These are phyloP conservation scores for Chironomus tepperi DNA, from an alignment of 1,140 invertebrate genomes.

Conservation along the genomic window DNA sequence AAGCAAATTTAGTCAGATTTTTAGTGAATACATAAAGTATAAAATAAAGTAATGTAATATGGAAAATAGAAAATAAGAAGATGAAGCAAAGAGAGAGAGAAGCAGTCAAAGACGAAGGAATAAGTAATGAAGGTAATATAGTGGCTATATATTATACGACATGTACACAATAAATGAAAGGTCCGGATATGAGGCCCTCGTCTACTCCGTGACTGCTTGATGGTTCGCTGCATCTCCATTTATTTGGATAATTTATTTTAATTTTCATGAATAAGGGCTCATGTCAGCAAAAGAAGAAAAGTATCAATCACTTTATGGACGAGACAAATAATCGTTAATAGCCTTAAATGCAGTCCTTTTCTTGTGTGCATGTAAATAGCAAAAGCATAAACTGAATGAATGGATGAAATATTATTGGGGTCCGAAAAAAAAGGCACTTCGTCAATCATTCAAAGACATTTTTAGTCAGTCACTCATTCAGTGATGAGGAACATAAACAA, in stretches of 20 bases:
- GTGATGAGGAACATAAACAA: slow-evolving; percentile 12
- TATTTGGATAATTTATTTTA: slow-evolving; percentile 7
- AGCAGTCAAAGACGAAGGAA: too few relatives aligned
- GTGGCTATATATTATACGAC: not conserved
- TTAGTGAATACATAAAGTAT: too few relatives aligned
- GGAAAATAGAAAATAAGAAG: too few relatives aligned
- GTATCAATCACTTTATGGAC: slow-evolving; percentile 8
- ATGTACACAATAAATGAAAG: not conserved
- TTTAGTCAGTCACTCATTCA: not conserved
- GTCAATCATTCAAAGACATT: too few relatives aligned
- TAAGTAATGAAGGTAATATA: not conserved
- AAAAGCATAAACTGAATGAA: too few relatives aligned
- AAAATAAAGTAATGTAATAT: too few relatives aligned
- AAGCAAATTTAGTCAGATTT: too few relatives aligned
- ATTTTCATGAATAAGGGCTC: slow-evolving; percentile 12
- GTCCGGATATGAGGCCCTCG: not conserved
- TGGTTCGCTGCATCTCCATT: slow-evolving; percentile 5
- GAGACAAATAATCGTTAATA: slow-evolving; percentile 13
- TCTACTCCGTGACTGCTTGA: not conserved
- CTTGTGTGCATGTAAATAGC: not conserved
- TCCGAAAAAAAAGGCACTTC: too few relatives aligned
- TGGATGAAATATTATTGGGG: too few relatives aligned
- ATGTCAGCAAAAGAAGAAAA: not conserved
- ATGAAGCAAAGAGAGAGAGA: too few relatives aligned
- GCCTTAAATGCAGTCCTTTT: slow-evolving; percentile 1